A percentile compares a stretch with the other conserved stretches of the same genome.
Evolutionary conservation across 1,140 invertebrate species (phyloP).

Genomic region (Eumeta japonica): DNA sequence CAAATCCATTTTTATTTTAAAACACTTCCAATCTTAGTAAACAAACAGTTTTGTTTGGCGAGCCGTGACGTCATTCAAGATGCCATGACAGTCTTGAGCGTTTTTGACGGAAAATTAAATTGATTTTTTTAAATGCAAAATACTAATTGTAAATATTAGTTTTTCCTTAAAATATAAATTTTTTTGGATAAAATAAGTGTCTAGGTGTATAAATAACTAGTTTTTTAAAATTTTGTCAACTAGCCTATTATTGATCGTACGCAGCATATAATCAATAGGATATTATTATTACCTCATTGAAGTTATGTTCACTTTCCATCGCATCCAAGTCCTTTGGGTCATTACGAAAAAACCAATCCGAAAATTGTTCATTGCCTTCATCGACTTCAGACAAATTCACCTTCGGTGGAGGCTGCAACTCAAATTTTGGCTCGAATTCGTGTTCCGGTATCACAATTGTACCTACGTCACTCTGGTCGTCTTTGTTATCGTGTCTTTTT

Average conservation of each 20-base stretch:
- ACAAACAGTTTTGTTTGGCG: too few species aligned
- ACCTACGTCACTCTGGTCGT: conserved; percentile 18
- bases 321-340: conserved; percentile 36
- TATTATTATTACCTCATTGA: conserved; percentile 28
- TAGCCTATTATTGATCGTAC: too few species aligned
- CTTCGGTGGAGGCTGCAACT: conserved; percentile 49
- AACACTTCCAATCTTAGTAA: too few species aligned
- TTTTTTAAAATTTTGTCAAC: too few species aligned
- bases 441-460: conserved; percentile 55
- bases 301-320: conserved; percentile 32
- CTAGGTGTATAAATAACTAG: not conserved
- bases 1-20: too few species aligned
- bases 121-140: not conserved
- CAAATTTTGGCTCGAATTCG: conserved; percentile 59
- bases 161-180: not conserved
- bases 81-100: too few species aligned
- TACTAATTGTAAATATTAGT: not conserved
- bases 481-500: conserved; percentile 27
- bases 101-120: not conserved
- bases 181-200: not conserved
- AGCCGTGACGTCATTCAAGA: too few species aligned
- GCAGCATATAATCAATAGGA: too few species aligned
- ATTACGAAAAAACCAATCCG: conserved; percentile 44
- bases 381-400: conserved; percentile 11
- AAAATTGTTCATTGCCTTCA: conserved; percentile 22